phyloP scores from a whole-genome alignment of 2,797 vertebrate genomes.

The Discoglossus pictus region DNA sequence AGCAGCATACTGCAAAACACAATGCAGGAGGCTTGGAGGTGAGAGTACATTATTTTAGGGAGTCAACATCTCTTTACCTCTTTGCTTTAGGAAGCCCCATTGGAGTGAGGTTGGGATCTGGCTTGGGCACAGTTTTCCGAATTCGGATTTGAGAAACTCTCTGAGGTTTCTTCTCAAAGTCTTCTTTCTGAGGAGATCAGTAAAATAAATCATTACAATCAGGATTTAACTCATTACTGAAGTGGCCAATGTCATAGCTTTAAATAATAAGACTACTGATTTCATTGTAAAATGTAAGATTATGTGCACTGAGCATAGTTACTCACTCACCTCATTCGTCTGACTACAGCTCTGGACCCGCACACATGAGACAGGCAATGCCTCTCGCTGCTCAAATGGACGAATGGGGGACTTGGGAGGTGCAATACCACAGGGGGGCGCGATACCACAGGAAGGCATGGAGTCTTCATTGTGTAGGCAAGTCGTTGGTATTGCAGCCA shows the following conservation, averaged over 20 bases:
- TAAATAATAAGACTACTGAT: too few species aligned
- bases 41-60: too few species aligned
- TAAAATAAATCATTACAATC: slow-evolving; percentile 20
- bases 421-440: slow-evolving; percentile 34
- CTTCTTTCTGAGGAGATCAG: slow-evolving; percentile 56
- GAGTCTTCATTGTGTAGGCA: slow-evolving; percentile 54
- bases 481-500: slow-evolving; percentile 59
- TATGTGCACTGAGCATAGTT: too few species aligned
- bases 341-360: slow-evolving; percentile 53
- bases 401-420: slow-evolving; percentile 56
- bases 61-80: slow-evolving; percentile 75
- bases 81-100: slow-evolving; percentile 94
- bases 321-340: slow-evolving; percentile 60
- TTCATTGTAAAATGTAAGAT: too few species aligned
- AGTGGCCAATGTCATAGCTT: too few species aligned
- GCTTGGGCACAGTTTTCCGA: slow-evolving; percentile 85
- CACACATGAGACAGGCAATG: slow-evolving; percentile 54
- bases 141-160: slow-evolving; percentile 94
- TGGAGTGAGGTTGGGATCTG: slow-evolving; percentile 87
- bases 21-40: too few species aligned
- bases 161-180: slow-evolving; percentile 73
- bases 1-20: too few species aligned
- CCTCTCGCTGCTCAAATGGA: slow-evolving; percentile 56
- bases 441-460: slow-evolving; percentile 45
- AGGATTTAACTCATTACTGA: too few species aligned